These are phyloP conservation scores for Carassius gibelio DNA, from an alignment of 2,113 vertebrate species.

Conservation along the genomic window DNA sequence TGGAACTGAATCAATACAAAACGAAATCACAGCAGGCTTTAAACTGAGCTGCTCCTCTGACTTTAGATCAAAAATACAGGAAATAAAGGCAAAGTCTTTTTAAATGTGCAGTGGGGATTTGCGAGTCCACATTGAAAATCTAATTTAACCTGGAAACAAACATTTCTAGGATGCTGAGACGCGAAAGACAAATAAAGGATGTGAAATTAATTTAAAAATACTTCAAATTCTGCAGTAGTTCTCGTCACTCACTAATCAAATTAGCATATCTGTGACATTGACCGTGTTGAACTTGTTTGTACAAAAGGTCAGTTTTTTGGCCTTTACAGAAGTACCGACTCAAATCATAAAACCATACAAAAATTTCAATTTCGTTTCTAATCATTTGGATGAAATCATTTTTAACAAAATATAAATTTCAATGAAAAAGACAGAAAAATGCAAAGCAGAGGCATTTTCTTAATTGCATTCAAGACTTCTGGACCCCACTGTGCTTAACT, in stretches of 20 bases:
- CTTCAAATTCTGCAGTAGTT: neutral
- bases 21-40: slow-evolving; percentile 21
- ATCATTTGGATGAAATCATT: neutral
- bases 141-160: neutral
- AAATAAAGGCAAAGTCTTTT: neutral
- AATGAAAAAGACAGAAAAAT: neutral
- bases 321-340: neutral
- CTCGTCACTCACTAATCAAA: neutral
- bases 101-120: neutral
- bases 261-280: neutral
- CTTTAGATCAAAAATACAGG: slow-evolving; percentile 7
- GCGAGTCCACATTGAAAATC: neutral
- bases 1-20: slow-evolving; percentile 24
- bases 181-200: neutral
- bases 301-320: neutral
- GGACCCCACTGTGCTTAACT: neutral
- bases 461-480: neutral
- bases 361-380: neutral
- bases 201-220: neutral
- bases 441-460: neutral
- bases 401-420: neutral
- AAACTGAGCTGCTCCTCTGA: slow-evolving; percentile 5
- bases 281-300: neutral
- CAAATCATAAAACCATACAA: neutral
- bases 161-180: neutral